Evolutionary conservation across 2,888 invertebrate genomes (phyloP).

Genomic region (Stramonita haemastoma): DNA sequence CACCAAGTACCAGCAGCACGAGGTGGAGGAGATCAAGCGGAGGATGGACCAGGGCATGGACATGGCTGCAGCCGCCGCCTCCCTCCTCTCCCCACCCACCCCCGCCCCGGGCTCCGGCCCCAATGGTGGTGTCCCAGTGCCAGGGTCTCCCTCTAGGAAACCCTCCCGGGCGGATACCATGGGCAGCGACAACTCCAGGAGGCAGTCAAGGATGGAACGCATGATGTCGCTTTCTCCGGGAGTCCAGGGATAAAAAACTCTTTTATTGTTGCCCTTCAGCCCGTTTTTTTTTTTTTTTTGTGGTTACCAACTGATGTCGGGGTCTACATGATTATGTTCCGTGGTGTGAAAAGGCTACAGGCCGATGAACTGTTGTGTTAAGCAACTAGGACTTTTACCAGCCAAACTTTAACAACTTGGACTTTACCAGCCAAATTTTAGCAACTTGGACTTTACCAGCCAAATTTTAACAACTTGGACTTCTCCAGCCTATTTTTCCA

Average conservation of each 20-base stretch:
- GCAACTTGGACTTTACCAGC: no score
- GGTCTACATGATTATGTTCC: no score
- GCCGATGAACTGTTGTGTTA: no score
- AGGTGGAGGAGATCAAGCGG: conserved; percentile 61
- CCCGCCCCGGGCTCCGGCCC: neutral
- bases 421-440: no score
- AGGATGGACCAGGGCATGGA: conserved; percentile 42
- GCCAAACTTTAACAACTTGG: no score
- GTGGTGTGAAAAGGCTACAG: no score
- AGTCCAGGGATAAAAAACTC: neutral
- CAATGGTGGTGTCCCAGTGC: neutral
- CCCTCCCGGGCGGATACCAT: neutral
- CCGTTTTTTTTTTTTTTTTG: no score
- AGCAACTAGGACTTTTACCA: no score
- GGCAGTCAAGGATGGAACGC: neutral
- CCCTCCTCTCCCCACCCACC: neutral
- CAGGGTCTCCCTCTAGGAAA: neutral
- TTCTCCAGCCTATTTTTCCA: no score
- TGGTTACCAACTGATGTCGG: no score
- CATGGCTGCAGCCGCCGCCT: conserved; percentile 18
- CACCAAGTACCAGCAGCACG: conserved; percentile 67
- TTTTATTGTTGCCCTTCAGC: no score
- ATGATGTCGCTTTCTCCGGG: neutral
- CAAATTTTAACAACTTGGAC: no score
- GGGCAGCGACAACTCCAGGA: neutral